Conservation (phyloP, 2,888 invertebrate species). For the Tiphia femorata region DNA sequence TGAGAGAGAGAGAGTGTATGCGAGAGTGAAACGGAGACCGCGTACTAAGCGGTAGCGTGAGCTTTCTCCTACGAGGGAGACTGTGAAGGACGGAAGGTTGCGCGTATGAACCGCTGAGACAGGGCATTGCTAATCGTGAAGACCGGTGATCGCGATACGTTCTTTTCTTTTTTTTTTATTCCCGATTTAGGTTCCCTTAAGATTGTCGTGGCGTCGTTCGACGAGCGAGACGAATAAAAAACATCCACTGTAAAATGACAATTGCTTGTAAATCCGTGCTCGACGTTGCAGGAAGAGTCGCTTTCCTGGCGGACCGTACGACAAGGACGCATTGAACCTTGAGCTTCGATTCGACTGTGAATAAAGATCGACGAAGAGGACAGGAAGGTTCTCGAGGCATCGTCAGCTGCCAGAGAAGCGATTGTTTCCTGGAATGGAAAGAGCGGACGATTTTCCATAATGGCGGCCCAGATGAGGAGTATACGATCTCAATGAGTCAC, state of each 20-base stretch:
- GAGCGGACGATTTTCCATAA: too few relatives aligned
- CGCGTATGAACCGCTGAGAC: slow-evolving; percentile 24
- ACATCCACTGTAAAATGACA: too few relatives aligned
- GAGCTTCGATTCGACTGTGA: too few relatives aligned
- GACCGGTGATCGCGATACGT: slow-evolving; percentile 56
- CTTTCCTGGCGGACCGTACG: too few relatives aligned
- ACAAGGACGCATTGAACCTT: too few relatives aligned
- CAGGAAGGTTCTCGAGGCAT: too few relatives aligned
- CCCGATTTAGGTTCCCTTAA: slow-evolving; percentile 45
- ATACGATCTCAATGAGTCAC: slow-evolving; percentile 56
- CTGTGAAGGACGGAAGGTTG: neutral
- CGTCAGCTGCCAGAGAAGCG: too few relatives aligned
- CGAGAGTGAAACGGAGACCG: slow-evolving; percentile 5
- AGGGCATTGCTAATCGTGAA: slow-evolving; percentile 53
- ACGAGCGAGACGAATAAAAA: slow-evolving; percentile 13
- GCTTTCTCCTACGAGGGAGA: neutral
- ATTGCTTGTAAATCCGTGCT: too few relatives aligned
- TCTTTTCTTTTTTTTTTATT: slow-evolving; percentile 28
- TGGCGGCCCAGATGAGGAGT: too few relatives aligned
- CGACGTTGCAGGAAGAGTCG: too few relatives aligned
- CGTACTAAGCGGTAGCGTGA: slow-evolving; percentile 8
- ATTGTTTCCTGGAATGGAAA: too few relatives aligned
- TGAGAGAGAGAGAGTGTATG: slow-evolving; percentile 11
- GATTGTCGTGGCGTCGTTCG: slow-evolving; percentile 30
- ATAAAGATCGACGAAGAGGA: neutral